Conservation (phyloP, 2,113 vertebrate species). For the Eurypyga helias region DNA sequence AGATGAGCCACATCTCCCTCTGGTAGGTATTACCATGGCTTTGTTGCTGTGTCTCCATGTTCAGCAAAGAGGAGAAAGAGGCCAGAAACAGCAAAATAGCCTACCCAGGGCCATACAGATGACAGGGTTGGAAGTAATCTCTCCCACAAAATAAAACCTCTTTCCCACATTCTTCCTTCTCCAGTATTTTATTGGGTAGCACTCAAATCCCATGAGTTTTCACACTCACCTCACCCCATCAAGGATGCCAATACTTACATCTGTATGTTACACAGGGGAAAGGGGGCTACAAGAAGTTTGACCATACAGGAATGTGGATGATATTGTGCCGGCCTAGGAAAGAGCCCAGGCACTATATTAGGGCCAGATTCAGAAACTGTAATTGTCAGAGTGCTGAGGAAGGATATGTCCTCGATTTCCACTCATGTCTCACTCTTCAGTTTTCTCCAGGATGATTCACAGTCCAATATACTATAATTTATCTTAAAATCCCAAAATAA, state of each 20-base stretch:
- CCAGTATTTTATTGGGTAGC: neutral
- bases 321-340: neutral
- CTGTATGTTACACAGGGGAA: neutral
- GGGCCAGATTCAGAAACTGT: neutral
- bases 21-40: neutral
- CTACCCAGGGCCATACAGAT: neutral
- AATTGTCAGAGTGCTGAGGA: neutral
- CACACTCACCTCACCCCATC: neutral
- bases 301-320: neutral
- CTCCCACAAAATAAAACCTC: neutral
- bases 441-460: neutral
- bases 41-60: neutral
- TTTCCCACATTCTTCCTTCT: rapidly evolving
- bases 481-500: neutral
- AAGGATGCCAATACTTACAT: neutral
- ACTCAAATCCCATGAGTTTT: neutral
- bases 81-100: neutral
- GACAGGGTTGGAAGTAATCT: neutral
- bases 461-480: neutral
- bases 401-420: neutral
- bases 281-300: neutral
- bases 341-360: neutral
- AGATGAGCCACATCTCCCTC: neutral
- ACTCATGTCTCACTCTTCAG: neutral
- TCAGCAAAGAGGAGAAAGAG: neutral